Percentiles rank a stretch among this genome's conserved stretches.
Conservation (phyloP, 2,797 vertebrate species). For the Neomorphus geoffroyi region DNA sequence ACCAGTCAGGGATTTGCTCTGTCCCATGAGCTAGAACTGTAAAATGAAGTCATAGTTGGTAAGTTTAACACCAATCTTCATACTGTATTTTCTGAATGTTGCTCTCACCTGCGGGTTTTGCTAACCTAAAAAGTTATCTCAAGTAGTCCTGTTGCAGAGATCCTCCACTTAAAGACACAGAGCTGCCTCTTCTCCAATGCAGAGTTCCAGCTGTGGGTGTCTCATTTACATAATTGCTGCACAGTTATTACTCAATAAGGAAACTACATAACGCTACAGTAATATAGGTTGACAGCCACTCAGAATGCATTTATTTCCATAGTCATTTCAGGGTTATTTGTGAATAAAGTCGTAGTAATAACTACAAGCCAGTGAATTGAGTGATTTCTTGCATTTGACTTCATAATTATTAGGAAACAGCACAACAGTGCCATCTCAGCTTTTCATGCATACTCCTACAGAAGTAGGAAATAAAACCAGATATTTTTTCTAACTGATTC, state of each 20-base stretch:
- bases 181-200: background rate
- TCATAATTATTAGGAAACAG: background rate
- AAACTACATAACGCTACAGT: background rate
- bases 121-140: background rate
- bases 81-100: background rate
- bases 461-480: background rate
- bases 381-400: background rate
- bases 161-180: background rate
- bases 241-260: background rate
- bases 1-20: background rate
- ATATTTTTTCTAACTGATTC: background rate
- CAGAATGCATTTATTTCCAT: background rate
- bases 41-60: background rate
- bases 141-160: background rate
- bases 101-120: background rate
- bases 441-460: background rate
- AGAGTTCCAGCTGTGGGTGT: background rate
- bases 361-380: background rate
- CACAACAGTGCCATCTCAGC: background rate
- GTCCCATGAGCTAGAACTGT: background rate
- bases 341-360: background rate
- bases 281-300: background rate
- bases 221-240: background rate
- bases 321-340: background rate
- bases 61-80: background rate